Base-by-base conservation (phyloP, 2,113 vertebrate genomes). In the Hiodon alosoides region DNA sequence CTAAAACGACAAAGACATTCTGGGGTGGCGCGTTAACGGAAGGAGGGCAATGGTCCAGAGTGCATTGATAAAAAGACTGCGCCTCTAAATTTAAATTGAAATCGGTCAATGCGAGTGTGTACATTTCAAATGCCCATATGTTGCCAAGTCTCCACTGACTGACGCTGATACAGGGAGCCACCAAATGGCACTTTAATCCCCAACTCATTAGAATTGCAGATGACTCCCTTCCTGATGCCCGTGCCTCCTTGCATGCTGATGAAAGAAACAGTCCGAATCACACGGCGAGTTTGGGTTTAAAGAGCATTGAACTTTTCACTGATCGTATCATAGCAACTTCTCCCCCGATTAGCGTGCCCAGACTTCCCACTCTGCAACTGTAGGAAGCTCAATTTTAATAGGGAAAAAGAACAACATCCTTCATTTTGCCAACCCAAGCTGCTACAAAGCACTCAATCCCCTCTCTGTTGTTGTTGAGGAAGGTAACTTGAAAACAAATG, bases 401-500 rank as follows among this genome's bases (percentile, higher is more conserved):
- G 46, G 13, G 31, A 48, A 8, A 31, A 7, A 31, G 46, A 11
- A 66, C 48, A 6, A 47, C 64, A 66, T 66, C 64, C 64, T 16
- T 66, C 64, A 66, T 48, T 47, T 8, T 16, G 2, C 64, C 46
- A 7, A 47, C 6, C 64, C 64, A 31, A 16, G 67, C 67, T 69
- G 14, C n/a, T 68, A 51, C 48, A 5, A 61, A 46, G 4, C 16
- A 55, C 13, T 60, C 47, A 50, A 9, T 46, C 10, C 71, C 59
- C 59, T 4, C 58, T 48, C 48, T 58, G 9, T 5, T 8, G 17
- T 4, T 60, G 16, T 47, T 7, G 72, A 31, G 61, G 52, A 69
- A 13, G 66, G 78, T 82, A 82, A 87, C 83, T 76, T 80, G 74
- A 77, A 77, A 71, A 83, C 14, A 79, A 77, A 80, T 65, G 55